A percentile compares a stretch with the other conserved stretches of the same genome.
Evolutionary conservation across 2,888 invertebrate species (phyloP).

Genomic region (Myopa testacea): DNA sequence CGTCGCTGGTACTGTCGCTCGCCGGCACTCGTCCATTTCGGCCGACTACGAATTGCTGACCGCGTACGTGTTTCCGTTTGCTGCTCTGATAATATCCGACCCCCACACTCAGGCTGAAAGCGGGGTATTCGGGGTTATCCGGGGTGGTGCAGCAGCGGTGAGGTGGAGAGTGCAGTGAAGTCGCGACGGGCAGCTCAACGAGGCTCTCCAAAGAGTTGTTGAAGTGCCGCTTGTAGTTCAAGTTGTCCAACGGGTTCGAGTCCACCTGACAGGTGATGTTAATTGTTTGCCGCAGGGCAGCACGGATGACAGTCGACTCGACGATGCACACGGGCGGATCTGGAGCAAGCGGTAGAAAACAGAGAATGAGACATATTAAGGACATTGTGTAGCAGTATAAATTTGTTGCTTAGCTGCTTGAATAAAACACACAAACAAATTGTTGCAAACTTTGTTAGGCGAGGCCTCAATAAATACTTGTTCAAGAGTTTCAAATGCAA

Average conservation of each 20-base stretch:
- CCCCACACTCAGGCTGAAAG: slow-evolving; percentile 52
- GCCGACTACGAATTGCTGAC: slow-evolving; percentile 55
- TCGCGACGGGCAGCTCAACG: slow-evolving; percentile 62
- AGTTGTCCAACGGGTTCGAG: slow-evolving; percentile 68
- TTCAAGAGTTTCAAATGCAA: too few relatives aligned
- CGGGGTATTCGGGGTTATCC: slow-evolving; percentile 63
- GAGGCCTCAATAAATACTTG: too few relatives aligned
- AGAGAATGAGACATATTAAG: not conserved
- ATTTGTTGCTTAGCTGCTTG: too few relatives aligned
- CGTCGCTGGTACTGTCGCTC: slow-evolving; percentile 34
- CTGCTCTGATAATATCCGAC: slow-evolving; percentile 63
- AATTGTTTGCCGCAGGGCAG: slow-evolving; percentile 67
- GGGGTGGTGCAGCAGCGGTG: slow-evolving; percentile 47
- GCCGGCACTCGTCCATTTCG: slow-evolving; percentile 60
- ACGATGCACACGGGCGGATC: slow-evolving; percentile 67
- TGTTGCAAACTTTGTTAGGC: too few relatives aligned
- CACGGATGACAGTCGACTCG: slow-evolving; percentile 67
- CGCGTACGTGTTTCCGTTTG: slow-evolving; percentile 61
- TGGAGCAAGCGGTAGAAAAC: slow-evolving; percentile 40
- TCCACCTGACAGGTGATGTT: slow-evolving; percentile 69
- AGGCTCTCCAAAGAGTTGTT: slow-evolving; percentile 68
- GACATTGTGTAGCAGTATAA: too few relatives aligned
- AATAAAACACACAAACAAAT: too few relatives aligned
- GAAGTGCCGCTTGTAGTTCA: slow-evolving; percentile 69
- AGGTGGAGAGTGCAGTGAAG: slow-evolving; percentile 49